Conservation (phyloP, 2,797 vertebrate genomes). For the Channallabes apus region DNA sequence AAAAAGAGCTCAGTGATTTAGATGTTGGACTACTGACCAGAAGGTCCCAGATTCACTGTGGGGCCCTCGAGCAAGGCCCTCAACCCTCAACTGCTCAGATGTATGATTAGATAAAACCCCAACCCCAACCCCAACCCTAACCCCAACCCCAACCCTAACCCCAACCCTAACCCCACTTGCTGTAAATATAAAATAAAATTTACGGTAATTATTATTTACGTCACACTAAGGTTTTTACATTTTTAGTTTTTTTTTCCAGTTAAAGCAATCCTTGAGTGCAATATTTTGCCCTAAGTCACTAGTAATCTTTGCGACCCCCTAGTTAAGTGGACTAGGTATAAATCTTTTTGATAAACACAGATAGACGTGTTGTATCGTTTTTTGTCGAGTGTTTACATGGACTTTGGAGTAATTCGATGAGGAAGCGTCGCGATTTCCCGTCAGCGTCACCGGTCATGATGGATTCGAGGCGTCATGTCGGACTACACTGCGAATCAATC, state of each 20-base stretch:
- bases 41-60: no score
- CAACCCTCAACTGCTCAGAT: no score
- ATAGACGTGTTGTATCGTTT: neutral
- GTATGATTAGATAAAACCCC: no score
- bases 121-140: no score
- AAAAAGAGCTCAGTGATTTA: no score
- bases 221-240: neutral
- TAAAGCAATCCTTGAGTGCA: neutral
- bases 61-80: no score
- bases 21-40: no score
- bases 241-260: neutral
- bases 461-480: constrained; percentile 70
- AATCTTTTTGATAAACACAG: neutral
- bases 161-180: no score
- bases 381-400: neutral
- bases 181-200: neutral
- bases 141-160: no score
- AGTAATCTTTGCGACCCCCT: neutral
- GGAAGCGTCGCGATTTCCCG: constrained; percentile 67
- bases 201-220: neutral
- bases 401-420: constrained; percentile 60
- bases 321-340: neutral
- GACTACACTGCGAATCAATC: constrained; percentile 67
- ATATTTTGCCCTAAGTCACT: neutral
- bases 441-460: constrained; percentile 65